Conservation (phyloP, 2,113 vertebrate genomes). For the Pedetes capensis region DNA sequence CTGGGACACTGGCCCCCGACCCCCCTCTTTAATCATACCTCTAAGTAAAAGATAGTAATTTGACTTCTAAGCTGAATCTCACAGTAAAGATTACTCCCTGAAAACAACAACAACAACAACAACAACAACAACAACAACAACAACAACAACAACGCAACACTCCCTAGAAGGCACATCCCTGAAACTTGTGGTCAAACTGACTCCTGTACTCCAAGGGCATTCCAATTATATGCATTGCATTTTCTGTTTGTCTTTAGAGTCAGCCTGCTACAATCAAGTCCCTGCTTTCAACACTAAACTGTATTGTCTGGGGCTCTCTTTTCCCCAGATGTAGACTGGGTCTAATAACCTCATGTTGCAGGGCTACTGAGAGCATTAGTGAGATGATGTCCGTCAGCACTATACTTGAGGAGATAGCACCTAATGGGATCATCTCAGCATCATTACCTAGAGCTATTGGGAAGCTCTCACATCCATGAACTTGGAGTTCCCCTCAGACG, state of each 20-base stretch:
- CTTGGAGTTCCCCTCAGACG: neutral
- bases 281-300: neutral
- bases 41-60: neutral
- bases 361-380: neutral
- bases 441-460: neutral
- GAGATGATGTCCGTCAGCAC: neutral
- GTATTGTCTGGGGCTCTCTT: neutral
- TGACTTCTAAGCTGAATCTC: neutral
- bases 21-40: neutral
- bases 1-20: neutral
- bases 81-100: neutral
- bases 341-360: neutral
- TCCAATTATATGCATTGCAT: neutral
- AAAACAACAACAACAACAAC: constrained; percentile 5
- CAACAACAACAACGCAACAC: neutral
- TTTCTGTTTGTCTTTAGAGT: neutral
- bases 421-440: neutral
- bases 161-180: neutral
- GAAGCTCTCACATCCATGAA: neutral
- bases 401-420: neutral
- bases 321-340: neutral
- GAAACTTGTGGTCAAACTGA: neutral
- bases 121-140: neutral
- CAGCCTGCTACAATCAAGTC: neutral
- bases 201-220: neutral